Base-by-base conservation (phyloP, 2,888 invertebrate species). In the Nezara viridula region DNA sequence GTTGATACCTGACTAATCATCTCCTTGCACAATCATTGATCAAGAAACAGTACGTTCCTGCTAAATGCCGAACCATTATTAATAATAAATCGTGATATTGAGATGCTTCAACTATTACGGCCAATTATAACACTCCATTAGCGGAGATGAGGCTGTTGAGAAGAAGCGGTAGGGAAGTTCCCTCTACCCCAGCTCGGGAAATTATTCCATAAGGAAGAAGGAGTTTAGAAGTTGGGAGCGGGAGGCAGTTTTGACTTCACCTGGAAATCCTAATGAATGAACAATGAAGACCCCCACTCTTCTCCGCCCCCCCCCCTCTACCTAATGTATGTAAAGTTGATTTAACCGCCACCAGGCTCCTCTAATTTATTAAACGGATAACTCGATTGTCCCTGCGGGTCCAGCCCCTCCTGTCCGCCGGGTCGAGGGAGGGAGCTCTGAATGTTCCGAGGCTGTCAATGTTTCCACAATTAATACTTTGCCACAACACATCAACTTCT, bases 311-410 rank as follows among this genome's bases (percentile, higher is more conserved):
- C 5, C 86, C 86, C 49, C 1, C 86, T n/a, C 4, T 12, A 24
- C 60, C n/a, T 86, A 86, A 86, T 86, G 60, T 86, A 86, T 86
- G 86, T 86, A 86, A 86, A 86, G 86, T 86, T 86, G 86, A 86
- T 86, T 86, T 86, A 86, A 86, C 55, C 52, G 60, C 86, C 44
- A 60, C 40, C 60, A 37, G 40, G 40, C 81, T 16, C 52, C 52
- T 27, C 86, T 86, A 86, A 86, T 86, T 86, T 86, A 86, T 86
- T 86, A 86, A 86, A 37, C 49, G 86, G 86, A 86, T 86, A 86
- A 86, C 86, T 86, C 86, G 86, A 86, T 86, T 86, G 55, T 86
- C 49, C 40, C 37, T 60, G 40, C 47, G 14, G 86, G 50, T 24
- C 49, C 21, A 44, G 66, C 7, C 16, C 60, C 14, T 19, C 7